phyloP scores from a whole-genome alignment of 2,113 vertebrate species.

The Lepidothrix coronata region DNA sequence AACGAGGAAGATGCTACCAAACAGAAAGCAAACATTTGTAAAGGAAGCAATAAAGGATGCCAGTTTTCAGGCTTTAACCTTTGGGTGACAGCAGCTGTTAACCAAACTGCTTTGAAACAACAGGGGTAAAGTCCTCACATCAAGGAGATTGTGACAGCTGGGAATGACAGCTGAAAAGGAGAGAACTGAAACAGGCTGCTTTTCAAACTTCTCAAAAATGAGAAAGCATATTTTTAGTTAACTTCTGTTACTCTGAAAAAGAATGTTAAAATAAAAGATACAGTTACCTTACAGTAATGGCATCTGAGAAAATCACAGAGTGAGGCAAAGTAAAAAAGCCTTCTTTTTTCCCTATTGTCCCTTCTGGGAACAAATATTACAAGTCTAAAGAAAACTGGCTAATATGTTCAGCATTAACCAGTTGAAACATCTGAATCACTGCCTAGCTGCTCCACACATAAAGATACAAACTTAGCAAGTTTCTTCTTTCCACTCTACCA shows the following conservation, averaged over 20 bases:
- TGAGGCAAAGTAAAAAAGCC: not conserved
- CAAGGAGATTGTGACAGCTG: conserved; percentile 48
- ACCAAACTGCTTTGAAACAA: conserved; percentile 29
- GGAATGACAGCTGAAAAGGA: conserved; percentile 63
- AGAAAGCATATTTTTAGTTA: conserved; percentile 63
- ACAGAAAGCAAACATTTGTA: not conserved
- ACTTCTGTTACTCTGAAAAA: conserved; percentile 33
- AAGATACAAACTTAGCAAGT: not conserved
- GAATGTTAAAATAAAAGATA: conserved; percentile 5
- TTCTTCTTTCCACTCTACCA: not conserved
- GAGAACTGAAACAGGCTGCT: conserved; percentile 50
- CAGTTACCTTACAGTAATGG: not conserved
- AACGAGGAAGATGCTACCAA: not conserved
- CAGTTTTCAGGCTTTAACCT: conserved; percentile 38
- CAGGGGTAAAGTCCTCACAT: conserved; percentile 15
- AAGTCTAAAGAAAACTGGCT: not conserved
- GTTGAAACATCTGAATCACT: not conserved
- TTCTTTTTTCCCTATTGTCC: not conserved
- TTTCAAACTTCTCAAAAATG: conserved; percentile 37
- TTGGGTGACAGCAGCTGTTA: conserved; percentile 41
- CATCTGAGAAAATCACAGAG: not conserved
- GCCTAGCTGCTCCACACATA: not conserved
- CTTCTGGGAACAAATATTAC: not conserved
- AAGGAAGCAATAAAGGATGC: not conserved
- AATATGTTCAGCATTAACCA: not conserved